Percentiles rank a stretch among this genome's conserved stretches.
These are phyloP conservation scores for Lethocerus indicus DNA, from an alignment of 1,140 invertebrate species.

Conservation along the genomic window DNA sequence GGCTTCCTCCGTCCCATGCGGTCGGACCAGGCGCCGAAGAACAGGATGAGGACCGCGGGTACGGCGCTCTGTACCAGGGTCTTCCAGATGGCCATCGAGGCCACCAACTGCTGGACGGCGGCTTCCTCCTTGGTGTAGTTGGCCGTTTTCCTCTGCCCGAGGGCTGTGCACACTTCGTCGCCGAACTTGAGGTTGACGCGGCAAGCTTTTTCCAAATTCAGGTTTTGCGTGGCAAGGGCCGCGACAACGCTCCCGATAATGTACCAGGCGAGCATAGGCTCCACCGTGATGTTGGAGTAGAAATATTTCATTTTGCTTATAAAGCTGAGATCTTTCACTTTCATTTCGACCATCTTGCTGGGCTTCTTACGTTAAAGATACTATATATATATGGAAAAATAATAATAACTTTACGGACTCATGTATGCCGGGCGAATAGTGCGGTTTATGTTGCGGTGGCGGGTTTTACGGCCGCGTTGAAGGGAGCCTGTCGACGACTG, in stretches of 20 bases:
- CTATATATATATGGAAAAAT: no score
- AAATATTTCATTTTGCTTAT: no score
- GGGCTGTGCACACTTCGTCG: constrained; percentile 48
- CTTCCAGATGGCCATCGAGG: constrained; percentile 63
- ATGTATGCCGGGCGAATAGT: no score
- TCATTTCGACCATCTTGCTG: no score
- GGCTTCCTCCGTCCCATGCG: constrained; percentile 52
- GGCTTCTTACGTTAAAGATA: no score
- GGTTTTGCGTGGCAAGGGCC: constrained; percentile 57
- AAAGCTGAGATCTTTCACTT: no score
- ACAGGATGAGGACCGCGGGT: constrained; percentile 55
- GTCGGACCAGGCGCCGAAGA: constrained; percentile 40
- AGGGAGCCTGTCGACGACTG: no score
- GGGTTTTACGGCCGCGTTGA: no score
- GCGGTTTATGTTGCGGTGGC: no score
- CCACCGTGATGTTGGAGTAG: constrained; percentile 48
- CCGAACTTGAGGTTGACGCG: constrained; percentile 56
- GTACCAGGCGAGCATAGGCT: constrained; percentile 60
- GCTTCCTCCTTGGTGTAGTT: constrained; percentile 54
- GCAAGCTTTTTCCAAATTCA: constrained; percentile 74
- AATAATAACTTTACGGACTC: no score
- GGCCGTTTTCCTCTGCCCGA: constrained; percentile 45
- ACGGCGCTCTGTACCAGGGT: constrained; percentile 56
- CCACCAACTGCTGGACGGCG: constrained; percentile 51
- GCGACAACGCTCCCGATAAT: constrained; percentile 63